These are phyloP conservation scores for Myocastor coypus DNA, from an alignment of 2,113 vertebrate genomes.

Conservation along the genomic window DNA sequence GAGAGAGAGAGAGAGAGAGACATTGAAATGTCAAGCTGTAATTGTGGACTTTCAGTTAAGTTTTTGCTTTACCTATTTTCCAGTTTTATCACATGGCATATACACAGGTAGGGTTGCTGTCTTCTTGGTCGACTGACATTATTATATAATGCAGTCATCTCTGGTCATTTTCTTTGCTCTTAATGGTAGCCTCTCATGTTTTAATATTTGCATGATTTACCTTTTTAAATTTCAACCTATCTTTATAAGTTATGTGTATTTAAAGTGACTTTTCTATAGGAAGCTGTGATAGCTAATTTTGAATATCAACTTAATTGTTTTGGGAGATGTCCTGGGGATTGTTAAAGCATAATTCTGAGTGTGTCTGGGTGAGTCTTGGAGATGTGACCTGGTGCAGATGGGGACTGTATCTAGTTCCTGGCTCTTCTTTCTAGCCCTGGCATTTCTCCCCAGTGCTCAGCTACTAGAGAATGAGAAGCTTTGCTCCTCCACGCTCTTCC, in stretches of 20 bases:
- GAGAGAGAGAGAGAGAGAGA: background rate
- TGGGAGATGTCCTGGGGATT: background rate
- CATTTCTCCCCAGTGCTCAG: background rate
- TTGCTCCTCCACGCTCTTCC: background rate
- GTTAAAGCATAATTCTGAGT: background rate
- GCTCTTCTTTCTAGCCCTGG: background rate
- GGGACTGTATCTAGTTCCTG: background rate
- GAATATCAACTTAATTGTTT: background rate
- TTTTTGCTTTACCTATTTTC: background rate
- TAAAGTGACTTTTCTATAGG: conserved; percentile 3
- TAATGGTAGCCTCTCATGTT: background rate
- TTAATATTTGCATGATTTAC: background rate
- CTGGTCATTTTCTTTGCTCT: background rate
- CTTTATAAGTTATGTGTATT: background rate
- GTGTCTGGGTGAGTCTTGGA: background rate
- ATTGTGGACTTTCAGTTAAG: background rate
- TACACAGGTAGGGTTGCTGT: background rate
- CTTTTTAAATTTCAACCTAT: background rate
- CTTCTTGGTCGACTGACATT: background rate
- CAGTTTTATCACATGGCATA: background rate
- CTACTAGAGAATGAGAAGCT: background rate
- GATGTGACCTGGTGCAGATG: background rate
- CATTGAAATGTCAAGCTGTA: background rate
- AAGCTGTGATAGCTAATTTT: background rate
- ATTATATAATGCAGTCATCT: background rate